Evolutionary conservation across 2,797 vertebrate genomes (phyloP), one percentile per base, ranked within the genome.

Genomic region (Thamnophis elegans): DNA sequence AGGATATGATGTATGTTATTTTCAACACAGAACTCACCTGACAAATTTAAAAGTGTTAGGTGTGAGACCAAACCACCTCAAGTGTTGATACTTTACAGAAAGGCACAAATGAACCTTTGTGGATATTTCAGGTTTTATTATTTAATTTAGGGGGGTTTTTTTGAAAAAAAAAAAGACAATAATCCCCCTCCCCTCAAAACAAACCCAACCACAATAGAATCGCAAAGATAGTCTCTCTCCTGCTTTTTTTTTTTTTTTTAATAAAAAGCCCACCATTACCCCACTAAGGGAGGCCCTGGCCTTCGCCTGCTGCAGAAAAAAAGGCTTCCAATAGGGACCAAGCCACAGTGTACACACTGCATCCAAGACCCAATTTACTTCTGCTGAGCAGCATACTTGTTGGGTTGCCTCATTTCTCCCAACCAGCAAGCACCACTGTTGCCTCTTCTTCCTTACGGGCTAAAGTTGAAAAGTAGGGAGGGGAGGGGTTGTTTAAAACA

Each of bases 81-180:
- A 82, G 16, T 51, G 9, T 28, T 73, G 36, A 73, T 22, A 58
- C 18, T 73, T 22, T 54, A 91, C 4, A 90, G 5, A 85, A 54
- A 47, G 47, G 26, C 47, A 55, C 90, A 89, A 32, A 62, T 12
- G 73, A 54, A 73, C 58, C 65, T 20, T 59, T 1, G 0, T 93
- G 94, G 94, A 94, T 93, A 94, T 95, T 94, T 95, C 93, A 95
- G 94, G 90, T 95, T 93, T 94, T 91, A 97, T 96, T 96, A 97
- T 98, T 98, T 97, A 97, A 97, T 97, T 97, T 97, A 97, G 93
- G 68, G 62, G 47, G 5, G 5, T 2, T 97, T 96, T 96, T 93
- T 94, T 92, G 87, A 65, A 88, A 95, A 96, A 95, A 95, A 95
- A 96, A 82, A 47, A 95, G 90, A 92, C 62, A 92, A 47, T 85